phyloP scores from a whole-genome alignment of 2,888 invertebrate genomes.

The Dendrolimus pini region DNA sequence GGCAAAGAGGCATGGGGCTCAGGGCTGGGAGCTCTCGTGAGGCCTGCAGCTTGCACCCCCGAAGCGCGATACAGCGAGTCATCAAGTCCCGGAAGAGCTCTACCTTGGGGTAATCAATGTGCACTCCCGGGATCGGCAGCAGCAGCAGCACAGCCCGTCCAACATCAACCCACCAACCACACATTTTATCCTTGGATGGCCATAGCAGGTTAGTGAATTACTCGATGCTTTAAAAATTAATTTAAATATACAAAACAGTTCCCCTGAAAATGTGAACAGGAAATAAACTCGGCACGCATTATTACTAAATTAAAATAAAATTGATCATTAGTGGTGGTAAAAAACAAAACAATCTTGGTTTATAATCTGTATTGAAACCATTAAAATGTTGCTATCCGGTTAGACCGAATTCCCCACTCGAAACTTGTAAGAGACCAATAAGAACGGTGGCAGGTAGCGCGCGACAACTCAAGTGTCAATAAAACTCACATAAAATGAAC shows the following conservation, averaged over 20 bases:
- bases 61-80: conserved; percentile 92
- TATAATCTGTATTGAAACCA: conserved; percentile 20
- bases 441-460: conserved; percentile 47
- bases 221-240: conserved; percentile 6
- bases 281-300: conserved; percentile 1
- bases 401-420: conserved; percentile 22
- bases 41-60: conserved; percentile 93
- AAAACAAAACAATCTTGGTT: conserved; percentile 8
- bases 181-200: conserved; percentile 99
- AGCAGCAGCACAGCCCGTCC: conserved; percentile 88
- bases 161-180: conserved; percentile 93
- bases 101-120: conserved; percentile 93
- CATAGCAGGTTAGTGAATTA: conserved; percentile 91
- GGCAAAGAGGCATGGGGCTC: conserved; percentile 84
- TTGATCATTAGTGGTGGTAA: conserved; percentile 8
- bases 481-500: conserved; percentile 67
- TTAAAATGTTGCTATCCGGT: conserved; percentile 52
- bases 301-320: conserved; percentile 8
- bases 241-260: background rate
- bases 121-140: conserved; percentile 88
- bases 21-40: conserved; percentile 81
- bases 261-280: too few species aligned
- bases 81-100: conserved; percentile 85
- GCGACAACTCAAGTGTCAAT: conserved; percentile 57
- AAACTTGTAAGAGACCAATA: conserved; percentile 52